Evolutionary conservation across 2,888 invertebrate species (phyloP).

Genomic region (Tiliacea aurago): DNA sequence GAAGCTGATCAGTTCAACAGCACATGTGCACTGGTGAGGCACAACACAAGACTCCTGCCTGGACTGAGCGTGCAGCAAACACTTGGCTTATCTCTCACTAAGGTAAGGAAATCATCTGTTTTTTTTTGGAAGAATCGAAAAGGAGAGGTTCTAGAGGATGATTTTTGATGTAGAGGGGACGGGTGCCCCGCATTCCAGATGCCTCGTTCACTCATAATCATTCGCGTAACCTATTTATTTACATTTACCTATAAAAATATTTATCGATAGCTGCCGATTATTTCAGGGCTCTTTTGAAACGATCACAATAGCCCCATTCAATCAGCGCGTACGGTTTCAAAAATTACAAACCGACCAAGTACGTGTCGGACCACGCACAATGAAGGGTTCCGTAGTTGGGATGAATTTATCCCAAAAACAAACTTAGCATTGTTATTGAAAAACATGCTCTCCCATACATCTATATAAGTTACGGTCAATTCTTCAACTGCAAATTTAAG

Average conservation of each 20-base stretch:
- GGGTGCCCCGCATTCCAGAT: background rate
- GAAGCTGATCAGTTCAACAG: conserved; percentile 95
- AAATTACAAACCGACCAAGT: no score
- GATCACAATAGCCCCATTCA: background rate
- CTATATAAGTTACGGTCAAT: no score
- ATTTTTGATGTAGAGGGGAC: background rate
- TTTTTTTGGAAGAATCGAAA: background rate
- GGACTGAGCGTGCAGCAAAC: conserved; percentile 97
- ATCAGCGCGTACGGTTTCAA: background rate
- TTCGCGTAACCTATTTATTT: background rate
- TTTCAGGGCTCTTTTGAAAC: background rate
- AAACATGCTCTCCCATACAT: no score
- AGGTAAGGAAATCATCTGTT: conserved; percentile 85
- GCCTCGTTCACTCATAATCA: background rate
- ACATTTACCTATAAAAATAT: background rate
- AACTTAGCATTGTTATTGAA: no score
- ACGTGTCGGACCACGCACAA: no score
- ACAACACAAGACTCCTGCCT: conserved; percentile 95
- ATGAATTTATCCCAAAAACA: no score
- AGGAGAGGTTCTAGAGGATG: background rate
- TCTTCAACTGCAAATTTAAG: no score
- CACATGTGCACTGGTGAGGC: conserved; percentile 96
- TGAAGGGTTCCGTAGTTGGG: no score
- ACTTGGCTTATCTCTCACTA: conserved; percentile 94
- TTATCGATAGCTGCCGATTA: background rate